Evolutionary conservation across 2,888 invertebrate species (phyloP), one percentile per base, ranked within the genome.

Genomic region (Oscheius myriophilus): DNA sequence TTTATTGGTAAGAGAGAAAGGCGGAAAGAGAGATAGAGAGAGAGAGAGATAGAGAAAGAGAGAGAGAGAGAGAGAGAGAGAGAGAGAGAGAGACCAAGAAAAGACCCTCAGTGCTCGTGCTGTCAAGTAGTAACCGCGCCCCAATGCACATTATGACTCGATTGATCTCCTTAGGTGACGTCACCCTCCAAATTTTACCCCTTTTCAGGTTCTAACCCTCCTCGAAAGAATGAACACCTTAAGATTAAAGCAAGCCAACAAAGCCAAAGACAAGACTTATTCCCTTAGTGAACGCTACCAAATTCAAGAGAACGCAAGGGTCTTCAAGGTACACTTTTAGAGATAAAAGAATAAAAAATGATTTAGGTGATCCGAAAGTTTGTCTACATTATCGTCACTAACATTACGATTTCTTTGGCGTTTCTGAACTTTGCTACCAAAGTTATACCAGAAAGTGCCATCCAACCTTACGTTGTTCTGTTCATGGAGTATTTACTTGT

Each of bases 401-500:
- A 54, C 42, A 65, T 54, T 14, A 18, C 46, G 7, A 65, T 55
- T 21, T 65, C 54, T 3, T 18, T 53, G 14, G n/a, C 18, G 1
- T 54, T 65, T 23, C 26, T 65, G 18, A 53, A 45, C 26, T 41
- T 65, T 26, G 53, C 54, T 6, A 65, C 45, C 1, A 53, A 65
- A 33, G 41, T 65, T 25, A 55, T 65, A 9, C 55, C 55, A 3
- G 39, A 45, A 6, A 52, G 55, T 45, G 51, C 53, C 21, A 65
- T 65, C 4, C 54, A 53, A 26, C 64, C 64, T 1, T 65, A 54
- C 26, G 53, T 65, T 16, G 54, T 65, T 11, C 21, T 65, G 1
- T 54, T 65, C 25, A 65, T 65, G 64, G 64, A 65, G 43, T 65
- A 54, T 55, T 54, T 65, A n/a, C 53, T 65, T 54, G 64, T 55